Base-by-base conservation (phyloP, 2,888 invertebrate genomes). In the Gandaritis pyraliata region DNA sequence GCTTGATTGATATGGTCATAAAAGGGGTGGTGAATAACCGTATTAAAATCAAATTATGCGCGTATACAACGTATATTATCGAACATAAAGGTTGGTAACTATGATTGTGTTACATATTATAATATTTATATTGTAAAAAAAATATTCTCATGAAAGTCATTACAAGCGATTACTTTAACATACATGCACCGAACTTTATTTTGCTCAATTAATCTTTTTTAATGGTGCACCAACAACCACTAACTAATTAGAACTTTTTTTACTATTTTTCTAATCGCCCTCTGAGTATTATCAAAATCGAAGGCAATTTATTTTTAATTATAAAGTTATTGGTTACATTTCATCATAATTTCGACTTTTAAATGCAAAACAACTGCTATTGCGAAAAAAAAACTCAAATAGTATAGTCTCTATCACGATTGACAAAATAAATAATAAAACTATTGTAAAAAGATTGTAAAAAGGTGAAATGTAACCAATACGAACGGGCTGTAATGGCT, bases 401-500 rank as follows among this genome's bases (percentile, higher is more conserved):
- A 12, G 2, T 41, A 2, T 39, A 12, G 29, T 39, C 39, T 15
- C 6, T 41, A 15, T 15, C 2, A 15, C 41, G 41, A 41, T 41
- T 1, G n/a, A 13, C 38, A 38, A 38, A 36, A 38, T n/a, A n/a
- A 10, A 15, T 41, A 45, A 46, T 23, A 1, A 11, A 46, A 15
- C 11, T 18, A 3, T 18, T n/a, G n/a, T n/a, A n/a, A n/a, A n/a
- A n/a, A n/a, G n/a, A n/a, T n/a, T n/a, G n/a, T n/a, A 47, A 29
- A 47, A 48, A 33, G 64, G 71, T 73, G 74, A 69, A 76, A 73
- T 71, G 73, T 73, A 39, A 46, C 58, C 71, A 73, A 72, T 66
- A 64, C 58, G 55, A 82, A 81, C 78, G 80, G 87, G 87, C 86
- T 88, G 85, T 87, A 81, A 82, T 77, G 68, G 67, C 71, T 81